Evolutionary conservation across 2,888 invertebrate species (phyloP), one percentile per base, ranked within the genome.

Genomic region (Rhingia campestris): DNA sequence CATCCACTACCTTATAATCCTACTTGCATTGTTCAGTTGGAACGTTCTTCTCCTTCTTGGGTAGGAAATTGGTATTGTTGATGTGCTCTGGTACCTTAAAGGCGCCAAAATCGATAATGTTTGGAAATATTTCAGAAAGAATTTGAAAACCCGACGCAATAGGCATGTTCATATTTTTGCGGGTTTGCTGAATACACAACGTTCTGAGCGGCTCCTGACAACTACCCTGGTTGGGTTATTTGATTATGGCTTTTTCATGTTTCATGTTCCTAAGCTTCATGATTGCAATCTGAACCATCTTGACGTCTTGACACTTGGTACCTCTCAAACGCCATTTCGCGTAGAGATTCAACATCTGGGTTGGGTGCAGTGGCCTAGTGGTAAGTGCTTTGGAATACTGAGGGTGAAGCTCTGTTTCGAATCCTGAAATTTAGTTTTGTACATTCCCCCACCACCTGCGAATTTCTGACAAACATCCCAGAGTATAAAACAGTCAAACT

Each of bases 51-150:
- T 97, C 96, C 92, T 98, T 98, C 92, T 97, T 97, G 75, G 95
- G 95, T 90, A 95, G 95, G 95, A 99, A 99, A 92, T 99, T 99
- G 33, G 94, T 94, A 90, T 99, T 99, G 89, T 97, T 95, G 70
- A 99, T 92, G 89, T 95, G 94, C 51, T 95, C 95, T 0, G 99
- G 98, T 54, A 99, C 90, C 89, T 96, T 94, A 84, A 97, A 94
- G 67, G 92, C 93, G 37, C 94, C 94, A 79, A 99, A 92, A 89
- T 99, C 96, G 73, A 99, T 88, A 91, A 95, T 51, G 99, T 97
- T 86, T 96, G 95, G 0, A 99, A 99, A 82, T 97, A 98, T 89
- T 99, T 99, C 32, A 98, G 97, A 90, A 96, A 99, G 82, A 96
- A 95, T 91, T 99, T 99, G 87, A 97, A 97, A 86, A 99, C 95